phyloP scores from a whole-genome alignment of 2,113 vertebrate genomes.

The Kryptolebias marmoratus region DNA sequence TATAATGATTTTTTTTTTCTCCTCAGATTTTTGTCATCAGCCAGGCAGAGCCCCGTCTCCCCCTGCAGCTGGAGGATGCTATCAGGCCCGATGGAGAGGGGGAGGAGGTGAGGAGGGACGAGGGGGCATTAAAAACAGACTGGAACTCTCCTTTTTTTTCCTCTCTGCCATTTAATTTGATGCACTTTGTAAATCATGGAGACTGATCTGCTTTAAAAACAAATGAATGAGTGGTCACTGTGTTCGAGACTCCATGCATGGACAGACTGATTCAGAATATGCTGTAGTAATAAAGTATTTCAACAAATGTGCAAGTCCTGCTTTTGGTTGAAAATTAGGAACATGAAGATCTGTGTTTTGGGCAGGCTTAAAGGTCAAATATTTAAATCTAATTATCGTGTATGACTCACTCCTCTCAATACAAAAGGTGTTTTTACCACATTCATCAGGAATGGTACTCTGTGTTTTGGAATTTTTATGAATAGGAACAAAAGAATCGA shows the following conservation, averaged over 20 bases:
- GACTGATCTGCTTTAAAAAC: no score
- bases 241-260: not conserved
- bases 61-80: slow-evolving; percentile 95
- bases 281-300: not conserved
- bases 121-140: not conserved
- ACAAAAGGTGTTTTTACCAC: slow-evolving; percentile 40
- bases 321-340: slow-evolving; percentile 5
- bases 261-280: slow-evolving; percentile 1
- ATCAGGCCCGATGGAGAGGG: slow-evolving; percentile 92
- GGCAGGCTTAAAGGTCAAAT: slow-evolving; percentile 18
- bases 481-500: slow-evolving; percentile 40
- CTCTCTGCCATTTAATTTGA: no score
- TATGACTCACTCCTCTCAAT: slow-evolving; percentile 24
- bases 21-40: slow-evolving; percentile 95
- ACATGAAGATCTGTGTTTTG: slow-evolving; percentile 15
- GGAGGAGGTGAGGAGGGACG: slow-evolving; percentile 89
- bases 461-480: slow-evolving; percentile 27
- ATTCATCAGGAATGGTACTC: slow-evolving; percentile 22
- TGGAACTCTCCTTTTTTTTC: not conserved
- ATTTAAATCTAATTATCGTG: slow-evolving; percentile 33
- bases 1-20: slow-evolving; percentile 1
- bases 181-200: no score
- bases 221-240: not conserved
- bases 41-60: slow-evolving; percentile 91
- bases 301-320: not conserved